Evolutionary conservation across 2,113 vertebrate species (phyloP), one percentile per base, ranked within the genome.

Genomic region (Epinephelus cyanopodus): DNA sequence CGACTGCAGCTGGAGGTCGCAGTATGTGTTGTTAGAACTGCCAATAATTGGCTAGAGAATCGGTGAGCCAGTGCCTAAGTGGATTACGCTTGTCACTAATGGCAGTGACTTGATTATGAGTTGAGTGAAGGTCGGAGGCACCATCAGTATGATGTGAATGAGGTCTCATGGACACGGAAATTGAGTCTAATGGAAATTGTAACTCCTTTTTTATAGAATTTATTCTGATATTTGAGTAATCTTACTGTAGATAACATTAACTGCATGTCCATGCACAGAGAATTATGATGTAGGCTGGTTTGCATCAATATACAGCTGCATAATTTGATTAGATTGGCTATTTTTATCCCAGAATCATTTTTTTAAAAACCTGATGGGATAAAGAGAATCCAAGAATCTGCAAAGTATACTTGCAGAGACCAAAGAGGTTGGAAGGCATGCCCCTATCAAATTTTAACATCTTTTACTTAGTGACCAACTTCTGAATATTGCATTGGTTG

Each of bases 11-110:
- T 42, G 48, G 72, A 62, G 75, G 83, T 85, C 87, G 62, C 74
- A 37, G 84, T 66, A 21, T 50, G 74, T 48, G 78, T 84, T 89
- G 77, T 89, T 91, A 72, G 87, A 88, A 88, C 80, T 83, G 73
- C 87, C 89, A 90, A 79, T 92, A 93, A 93, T 92, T 92, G 83
- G 79, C 74, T 77, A 57, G 84, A 90, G 90, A 87, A 90, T 81
- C 88, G 86, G 77, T 60, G 88, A 90, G 85, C 85, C 83, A 53
- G 15, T 27, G 63, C 84, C 84, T 90, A 90, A 91, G 89, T 94
- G 90, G 89, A 92, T 93, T 91, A 90, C 4, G 69, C 67, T 84
- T 71, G 65, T 91, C 77, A 86, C 80, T 88, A 85, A 88, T 84
- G 82, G 79, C 66, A 73, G 64, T 69, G 85, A 81, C 70, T 91